Evolutionary conservation across 2,113 vertebrate genomes (phyloP).

Genomic region (Otocyon megalotis): DNA sequence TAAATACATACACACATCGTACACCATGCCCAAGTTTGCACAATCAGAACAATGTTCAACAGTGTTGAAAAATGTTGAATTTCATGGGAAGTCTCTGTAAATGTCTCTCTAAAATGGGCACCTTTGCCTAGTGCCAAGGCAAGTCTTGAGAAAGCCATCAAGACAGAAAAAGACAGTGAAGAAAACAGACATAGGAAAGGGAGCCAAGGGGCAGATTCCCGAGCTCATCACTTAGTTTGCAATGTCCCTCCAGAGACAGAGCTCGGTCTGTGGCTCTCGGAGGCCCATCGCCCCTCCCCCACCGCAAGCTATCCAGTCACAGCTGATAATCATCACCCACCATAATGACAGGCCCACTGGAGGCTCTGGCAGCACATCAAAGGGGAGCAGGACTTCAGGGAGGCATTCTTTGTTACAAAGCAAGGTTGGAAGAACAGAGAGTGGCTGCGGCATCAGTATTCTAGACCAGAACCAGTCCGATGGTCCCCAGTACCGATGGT

Average conservation of each 20-base stretch:
- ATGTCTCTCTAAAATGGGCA: not conserved
- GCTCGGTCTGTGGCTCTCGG: not conserved
- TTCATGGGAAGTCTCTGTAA: not conserved
- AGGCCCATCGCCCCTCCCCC: fast-evolving
- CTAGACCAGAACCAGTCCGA: not conserved
- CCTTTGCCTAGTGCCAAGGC: not conserved
- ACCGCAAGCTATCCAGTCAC: not conserved
- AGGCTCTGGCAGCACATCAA: not conserved
- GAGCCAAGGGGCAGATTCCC: not conserved
- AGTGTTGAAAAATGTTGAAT: not conserved
- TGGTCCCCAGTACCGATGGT: not conserved
- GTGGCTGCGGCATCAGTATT: not conserved
- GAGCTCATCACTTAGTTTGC: not conserved
- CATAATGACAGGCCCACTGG: not conserved
- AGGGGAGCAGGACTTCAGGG: not conserved
- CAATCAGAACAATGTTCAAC: not conserved
- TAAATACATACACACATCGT: not conserved
- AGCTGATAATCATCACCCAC: not conserved
- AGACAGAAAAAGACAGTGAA: not conserved
- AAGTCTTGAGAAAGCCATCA: constrained; percentile 44
- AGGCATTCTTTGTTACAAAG: not conserved
- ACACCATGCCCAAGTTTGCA: not conserved
- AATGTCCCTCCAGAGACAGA: not conserved
- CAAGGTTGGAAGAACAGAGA: not conserved
- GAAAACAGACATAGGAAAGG: not conserved